Base-by-base conservation (phyloP, 2,113 vertebrate species). In the Furnarius figulus region DNA sequence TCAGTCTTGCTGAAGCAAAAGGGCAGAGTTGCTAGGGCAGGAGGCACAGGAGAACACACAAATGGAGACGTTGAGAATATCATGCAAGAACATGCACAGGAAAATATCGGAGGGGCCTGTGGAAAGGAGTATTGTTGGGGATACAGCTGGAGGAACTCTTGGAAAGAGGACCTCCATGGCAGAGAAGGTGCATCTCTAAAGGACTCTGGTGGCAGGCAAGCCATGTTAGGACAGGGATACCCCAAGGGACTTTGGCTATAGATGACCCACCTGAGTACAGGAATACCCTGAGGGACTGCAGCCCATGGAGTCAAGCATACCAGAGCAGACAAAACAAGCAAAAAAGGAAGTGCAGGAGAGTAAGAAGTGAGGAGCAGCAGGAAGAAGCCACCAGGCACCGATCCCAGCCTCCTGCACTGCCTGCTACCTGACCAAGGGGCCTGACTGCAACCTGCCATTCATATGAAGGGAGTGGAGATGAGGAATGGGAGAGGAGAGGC, bases 401-500 rank as follows among this genome's bases (percentile, higher is more conserved):
- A 55, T 6, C 5, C 3, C 5, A 19, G 8, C 2, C 33, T 67
- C 42, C 70, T 47, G 24, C 25, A 40, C 12, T 1, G 3, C 19
- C 27, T 42, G 24, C 31, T 2, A 0, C 10, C 17, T 68, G 40
- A n/a, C 12, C 10, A 2, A n/a, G 42, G 19, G 37, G 8, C 12
- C 56, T 75, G 56, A 21, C 23, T 10, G 2, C 14, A 71, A 50
- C 16, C 28, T 14, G 12, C 30, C 14, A 14, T 28, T 12, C 28
- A 24, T 56, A 52, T 0, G 0, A 50, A 2, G 2, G 7, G 23
- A 33, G 8, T 14, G 5, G 5, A 72, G 42, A 62, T 14, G 53
- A 37, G 12, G 12, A 44, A 55, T 7, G 0, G 0, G 5, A 1
- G 4, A 46, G 10, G 30, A 88, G 30, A 55, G 15, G 8, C 31